Base-by-base conservation (phyloP, 2,888 invertebrate genomes). In the Cheilosia urbana region DNA sequence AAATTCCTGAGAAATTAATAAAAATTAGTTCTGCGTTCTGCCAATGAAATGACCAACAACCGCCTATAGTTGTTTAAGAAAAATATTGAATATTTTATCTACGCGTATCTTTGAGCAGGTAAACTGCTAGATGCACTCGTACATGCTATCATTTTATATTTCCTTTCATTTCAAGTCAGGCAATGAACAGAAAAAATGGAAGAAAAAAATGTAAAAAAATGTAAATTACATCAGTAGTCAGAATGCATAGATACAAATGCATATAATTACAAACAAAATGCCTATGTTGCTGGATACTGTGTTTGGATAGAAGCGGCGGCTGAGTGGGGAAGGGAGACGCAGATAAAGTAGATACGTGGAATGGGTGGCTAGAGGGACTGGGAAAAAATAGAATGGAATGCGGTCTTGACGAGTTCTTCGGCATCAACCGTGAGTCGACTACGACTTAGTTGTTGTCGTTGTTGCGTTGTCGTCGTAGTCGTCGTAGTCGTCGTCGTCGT, bases 231-330 rank as follows among this genome's bases (percentile, higher is more conserved):
- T 85, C 85, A 85, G 85, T 81, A 81, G 81, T 81, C 81, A 81
- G 85, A 85, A 85, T 81, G 81, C 85, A 85, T 85, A 85, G 85
- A 85, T 85, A 85, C 81, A 81, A 85, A 85, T 85, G 85, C 81
- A 85, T 85, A 85, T 85, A 81, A 85, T 85, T 85, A 85, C 81
- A 68, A 72, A 85, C 76, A 81, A 81, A 81, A 85, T 85, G 76
- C 85, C 76, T 81, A 85, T 85, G 85, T 75, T 85, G 75, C 71
- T 76, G 71, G 80, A 72, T 80, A 62, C 63, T 57, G 49, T 63
- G 27, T 55, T 17, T 37, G 40, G 13, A 60, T 21, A 55, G 47
- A 55, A 49, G 37, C 37, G 30, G 37, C 7, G 40, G n/a, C 53
- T 11, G 34, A 45, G 49, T 15, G 73, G 47, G 80, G 53, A 30